These are phyloP conservation scores for Agriotes lineatus DNA, from an alignment of 2,888 invertebrate species.

Conservation along the genomic window DNA sequence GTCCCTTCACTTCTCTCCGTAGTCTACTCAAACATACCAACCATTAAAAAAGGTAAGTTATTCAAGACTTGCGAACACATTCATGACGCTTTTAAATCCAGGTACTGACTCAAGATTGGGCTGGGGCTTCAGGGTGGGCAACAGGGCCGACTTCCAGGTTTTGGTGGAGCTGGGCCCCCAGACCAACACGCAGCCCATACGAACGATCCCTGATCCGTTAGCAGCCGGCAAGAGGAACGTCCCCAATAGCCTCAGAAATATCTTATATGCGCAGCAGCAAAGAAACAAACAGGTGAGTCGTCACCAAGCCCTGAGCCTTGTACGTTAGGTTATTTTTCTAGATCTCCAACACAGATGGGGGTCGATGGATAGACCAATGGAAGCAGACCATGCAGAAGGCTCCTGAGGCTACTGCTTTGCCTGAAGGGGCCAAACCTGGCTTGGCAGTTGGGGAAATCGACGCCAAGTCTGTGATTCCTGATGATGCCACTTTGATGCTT, in stretches of 20 bases:
- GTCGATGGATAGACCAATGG: constrained; percentile 74
- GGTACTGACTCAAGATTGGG: constrained; percentile 84
- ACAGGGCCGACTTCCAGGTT: constrained; percentile 84
- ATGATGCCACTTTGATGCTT: constrained; percentile 47
- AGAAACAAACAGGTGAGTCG: constrained; percentile 60
- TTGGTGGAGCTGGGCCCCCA: constrained; percentile 83
- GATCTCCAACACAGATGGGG: constrained; percentile 67
- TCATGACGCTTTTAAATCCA: too few relatives aligned
- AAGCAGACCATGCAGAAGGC: constrained; percentile 63
- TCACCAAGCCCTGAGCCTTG: too few relatives aligned
- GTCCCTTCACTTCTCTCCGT: constrained; percentile 82
- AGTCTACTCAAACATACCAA: constrained; percentile 87
- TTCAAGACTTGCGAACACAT: too few relatives aligned
- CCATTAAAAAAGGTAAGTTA: constrained; percentile 85
- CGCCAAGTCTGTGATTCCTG: constrained; percentile 63
- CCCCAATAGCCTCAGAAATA: constrained; percentile 58
- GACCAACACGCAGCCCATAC: constrained; percentile 77
- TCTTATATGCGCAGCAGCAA: constrained; percentile 63
- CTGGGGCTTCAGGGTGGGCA: constrained; percentile 82
- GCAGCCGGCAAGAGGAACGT: constrained; percentile 67
- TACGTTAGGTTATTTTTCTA: constrained; percentile 48
- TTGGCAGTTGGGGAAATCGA: constrained; percentile 64
- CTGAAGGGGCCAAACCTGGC: constrained; percentile 51
- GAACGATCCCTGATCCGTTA: constrained; percentile 61
- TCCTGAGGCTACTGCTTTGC: neutral